Conservation (phyloP, 2,797 vertebrate genomes). For the Eutrigla gurnardus region DNA sequence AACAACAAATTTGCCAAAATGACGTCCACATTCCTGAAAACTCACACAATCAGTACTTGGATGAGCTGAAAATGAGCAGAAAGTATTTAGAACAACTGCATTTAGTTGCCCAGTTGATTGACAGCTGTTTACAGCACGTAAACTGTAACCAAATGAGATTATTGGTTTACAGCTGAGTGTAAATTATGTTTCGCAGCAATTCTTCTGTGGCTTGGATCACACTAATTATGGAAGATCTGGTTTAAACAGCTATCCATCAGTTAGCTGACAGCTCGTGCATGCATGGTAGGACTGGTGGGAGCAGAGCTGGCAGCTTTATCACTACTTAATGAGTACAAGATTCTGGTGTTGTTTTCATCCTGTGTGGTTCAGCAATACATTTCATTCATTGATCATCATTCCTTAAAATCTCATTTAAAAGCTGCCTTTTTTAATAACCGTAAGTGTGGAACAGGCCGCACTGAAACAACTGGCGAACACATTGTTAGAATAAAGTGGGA, state of each 20-base stretch:
- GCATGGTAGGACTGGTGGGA: conserved; percentile 23
- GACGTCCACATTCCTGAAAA: conserved; percentile 34
- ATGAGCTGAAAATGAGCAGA: conserved; percentile 52
- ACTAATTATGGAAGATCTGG: conserved; percentile 58
- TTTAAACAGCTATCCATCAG: conserved; percentile 71
- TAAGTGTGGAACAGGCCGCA: conserved; percentile 28
- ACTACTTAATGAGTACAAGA: conserved; percentile 50
- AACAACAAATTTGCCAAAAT: conserved; percentile 34
- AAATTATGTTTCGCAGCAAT: conserved; percentile 53
- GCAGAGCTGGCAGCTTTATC: conserved; percentile 57
- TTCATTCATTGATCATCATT: conserved; percentile 48
- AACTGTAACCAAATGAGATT: conserved; percentile 62
- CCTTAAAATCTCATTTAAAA: conserved; percentile 46
- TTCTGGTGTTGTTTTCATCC: conserved; percentile 47
- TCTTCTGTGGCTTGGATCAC: conserved; percentile 49
- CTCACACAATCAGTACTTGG: conserved; percentile 20
- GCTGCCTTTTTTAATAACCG: conserved; percentile 41
- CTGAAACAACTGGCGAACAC: conserved; percentile 23
- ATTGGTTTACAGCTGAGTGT: conserved; percentile 56
- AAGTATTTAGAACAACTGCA: conserved; percentile 56
- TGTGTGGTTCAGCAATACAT: conserved; percentile 49
- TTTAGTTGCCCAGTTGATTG: conserved; percentile 52
- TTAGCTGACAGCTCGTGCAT: conserved; percentile 47
- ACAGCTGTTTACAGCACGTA: conserved; percentile 62
- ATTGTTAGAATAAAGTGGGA: conserved; percentile 44